phyloP scores from a whole-genome alignment of 2,888 invertebrate species.

The Zhuqinia jingwanae region DNA sequence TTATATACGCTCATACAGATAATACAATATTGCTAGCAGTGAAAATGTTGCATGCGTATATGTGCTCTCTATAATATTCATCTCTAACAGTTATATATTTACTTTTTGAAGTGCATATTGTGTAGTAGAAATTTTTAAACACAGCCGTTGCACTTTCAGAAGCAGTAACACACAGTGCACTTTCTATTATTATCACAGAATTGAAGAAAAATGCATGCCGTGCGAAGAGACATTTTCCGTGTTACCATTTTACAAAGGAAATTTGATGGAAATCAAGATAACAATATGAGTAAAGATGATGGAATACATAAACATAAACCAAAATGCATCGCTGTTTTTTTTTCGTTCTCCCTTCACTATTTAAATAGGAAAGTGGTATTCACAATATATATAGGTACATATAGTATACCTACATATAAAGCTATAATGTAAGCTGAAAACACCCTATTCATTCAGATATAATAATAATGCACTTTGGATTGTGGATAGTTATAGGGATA shows the following conservation, averaged over 20 bases:
- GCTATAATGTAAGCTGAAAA: neutral
- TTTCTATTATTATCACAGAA: conserved; percentile 51
- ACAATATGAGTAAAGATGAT: conserved; percentile 40
- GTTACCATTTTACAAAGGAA: conserved; percentile 65
- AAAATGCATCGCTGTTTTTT: conserved; percentile 12
- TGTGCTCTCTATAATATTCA: conserved; percentile 38
- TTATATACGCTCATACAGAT: neutral
- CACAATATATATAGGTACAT: no score
- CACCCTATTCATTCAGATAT: neutral
- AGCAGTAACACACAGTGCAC: conserved; percentile 22
- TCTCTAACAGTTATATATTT: conserved; percentile 37
- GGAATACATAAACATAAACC: conserved; percentile 25
- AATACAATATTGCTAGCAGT: neutral
- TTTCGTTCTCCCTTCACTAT: neutral
- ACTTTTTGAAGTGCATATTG: neutral
- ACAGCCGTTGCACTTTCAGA: conserved; percentile 35
- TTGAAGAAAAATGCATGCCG: conserved; percentile 55
- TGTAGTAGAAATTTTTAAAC: neutral
- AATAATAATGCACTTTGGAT: no score
- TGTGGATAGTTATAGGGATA: neutral
- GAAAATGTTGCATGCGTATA: conserved; percentile 27
- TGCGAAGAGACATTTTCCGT: conserved; percentile 63
- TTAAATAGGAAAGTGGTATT: neutral
- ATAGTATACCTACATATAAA: neutral
- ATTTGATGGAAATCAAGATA: conserved; percentile 69